Evolutionary conservation across 1,140 invertebrate genomes (phyloP).

Genomic region (Potamilus streckersoni): DNA sequence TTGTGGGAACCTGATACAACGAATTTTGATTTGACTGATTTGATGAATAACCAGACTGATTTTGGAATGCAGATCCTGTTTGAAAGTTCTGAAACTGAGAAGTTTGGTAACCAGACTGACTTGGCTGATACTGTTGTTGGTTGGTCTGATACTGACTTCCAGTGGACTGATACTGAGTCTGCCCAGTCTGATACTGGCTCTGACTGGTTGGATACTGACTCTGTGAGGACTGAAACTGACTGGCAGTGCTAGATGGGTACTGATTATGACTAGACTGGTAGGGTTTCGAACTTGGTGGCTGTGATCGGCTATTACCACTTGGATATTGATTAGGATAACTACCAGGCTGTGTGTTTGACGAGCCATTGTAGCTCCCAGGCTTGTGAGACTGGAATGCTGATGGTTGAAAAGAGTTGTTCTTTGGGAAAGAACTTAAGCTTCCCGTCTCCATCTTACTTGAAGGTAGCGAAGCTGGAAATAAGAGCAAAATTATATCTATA

Average conservation of each 20-base stretch:
- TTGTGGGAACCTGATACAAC: conserved; percentile 30
- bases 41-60: conserved; percentile 41
- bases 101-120: conserved; percentile 1
- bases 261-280: conserved; percentile 45
- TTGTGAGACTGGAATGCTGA: conserved; percentile 25
- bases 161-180: conserved; percentile 43
- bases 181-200: conserved; percentile 24
- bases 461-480: conserved; percentile 13
- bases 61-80: conserved; percentile 48
- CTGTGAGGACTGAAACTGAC: conserved; percentile 40
- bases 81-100: conserved; percentile 39
- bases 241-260: conserved; percentile 36
- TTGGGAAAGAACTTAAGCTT: conserved; percentile 13
- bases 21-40: conserved; percentile 36
- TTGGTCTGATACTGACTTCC: conserved; percentile 16
- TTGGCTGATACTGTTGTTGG: conserved; percentile 37
- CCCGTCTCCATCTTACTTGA: conserved; percentile 11
- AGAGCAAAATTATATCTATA: no score
- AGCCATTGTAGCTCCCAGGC: conserved; percentile 7
- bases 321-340: conserved; percentile 43
- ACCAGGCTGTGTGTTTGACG: conserved; percentile 29
- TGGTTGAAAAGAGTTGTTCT: conserved; percentile 2
- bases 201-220: conserved; percentile 35
- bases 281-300: conserved; percentile 46
- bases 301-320: conserved; percentile 45